Conservation (phyloP, 2,797 vertebrate genomes). For the Dipus sagitta region DNA sequence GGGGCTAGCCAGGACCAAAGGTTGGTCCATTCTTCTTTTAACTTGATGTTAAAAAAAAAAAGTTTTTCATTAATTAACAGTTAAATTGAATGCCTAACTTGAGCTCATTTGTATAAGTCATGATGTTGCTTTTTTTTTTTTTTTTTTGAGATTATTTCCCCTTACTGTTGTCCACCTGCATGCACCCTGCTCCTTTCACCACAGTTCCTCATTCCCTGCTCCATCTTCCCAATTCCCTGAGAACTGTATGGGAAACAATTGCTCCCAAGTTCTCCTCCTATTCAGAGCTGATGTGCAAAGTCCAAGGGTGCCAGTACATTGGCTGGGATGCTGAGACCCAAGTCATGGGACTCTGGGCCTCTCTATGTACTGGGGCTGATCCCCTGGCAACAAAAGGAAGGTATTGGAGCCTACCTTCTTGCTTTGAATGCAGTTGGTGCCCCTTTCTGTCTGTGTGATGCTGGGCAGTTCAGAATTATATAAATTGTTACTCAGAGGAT, state of each 20-base stretch:
- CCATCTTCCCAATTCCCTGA: neutral
- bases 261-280: neutral
- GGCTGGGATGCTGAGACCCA: neutral
- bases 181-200: fast-evolving
- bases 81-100: conserved; percentile 19
- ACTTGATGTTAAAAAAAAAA: neutral
- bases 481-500: neutral
- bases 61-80: neutral
- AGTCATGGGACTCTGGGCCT: neutral
- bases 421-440: neutral
- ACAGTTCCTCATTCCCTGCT: neutral
- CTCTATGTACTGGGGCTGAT: neutral
- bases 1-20: no score
- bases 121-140: conserved; percentile 17
- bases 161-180: neutral
- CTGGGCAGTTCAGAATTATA: neutral
- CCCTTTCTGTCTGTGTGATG: neutral
- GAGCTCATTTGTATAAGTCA: neutral
- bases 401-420: neutral
- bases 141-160: neutral
- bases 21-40: conserved; percentile 6
- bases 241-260: neutral
- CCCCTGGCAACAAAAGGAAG: neutral
- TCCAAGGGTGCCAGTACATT: neutral
- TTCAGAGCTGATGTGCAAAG: neutral